Percentiles rank a stretch among this genome's conserved stretches.
These are phyloP conservation scores for Galagoides demidoff DNA, from an alignment of 2,797 vertebrate species.

Conservation along the genomic window DNA sequence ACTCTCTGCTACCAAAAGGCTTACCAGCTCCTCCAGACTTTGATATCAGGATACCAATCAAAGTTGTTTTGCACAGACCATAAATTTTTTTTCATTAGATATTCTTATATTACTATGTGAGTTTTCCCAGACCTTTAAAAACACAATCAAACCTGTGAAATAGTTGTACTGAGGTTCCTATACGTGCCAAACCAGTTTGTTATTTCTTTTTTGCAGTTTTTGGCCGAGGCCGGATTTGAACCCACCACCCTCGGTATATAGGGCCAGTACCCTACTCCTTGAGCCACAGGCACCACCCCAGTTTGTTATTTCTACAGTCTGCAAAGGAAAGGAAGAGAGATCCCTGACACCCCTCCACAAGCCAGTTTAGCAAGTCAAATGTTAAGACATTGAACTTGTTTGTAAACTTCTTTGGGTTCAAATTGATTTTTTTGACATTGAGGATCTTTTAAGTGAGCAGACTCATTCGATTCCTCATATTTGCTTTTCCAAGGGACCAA, in stretches of 20 bases:
- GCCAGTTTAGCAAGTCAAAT: background rate
- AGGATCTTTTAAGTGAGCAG: background rate
- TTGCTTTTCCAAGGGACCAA: background rate
- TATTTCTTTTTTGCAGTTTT: background rate
- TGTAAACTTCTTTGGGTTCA: background rate
- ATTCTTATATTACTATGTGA: background rate
- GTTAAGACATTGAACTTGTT: background rate
- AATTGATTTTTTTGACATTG: background rate
- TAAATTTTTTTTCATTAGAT: background rate
- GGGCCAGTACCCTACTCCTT: no score
- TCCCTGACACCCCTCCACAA: background rate
- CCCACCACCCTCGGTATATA: no score
- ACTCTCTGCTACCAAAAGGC: background rate
- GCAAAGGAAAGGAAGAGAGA: background rate
- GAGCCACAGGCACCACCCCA: no score
- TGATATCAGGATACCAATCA: background rate
- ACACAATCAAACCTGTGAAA: background rate
- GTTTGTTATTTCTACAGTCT: background rate
- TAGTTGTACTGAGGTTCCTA: background rate
- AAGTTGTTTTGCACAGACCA: background rate
- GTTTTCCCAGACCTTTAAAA: slow-evolving; percentile 15
- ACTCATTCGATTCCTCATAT: background rate
- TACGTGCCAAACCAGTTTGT: no score
- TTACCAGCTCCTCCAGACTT: background rate
- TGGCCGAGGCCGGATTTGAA: no score